phyloP scores from a whole-genome alignment of 2,888 invertebrate species.

The Formica aserva region DNA sequence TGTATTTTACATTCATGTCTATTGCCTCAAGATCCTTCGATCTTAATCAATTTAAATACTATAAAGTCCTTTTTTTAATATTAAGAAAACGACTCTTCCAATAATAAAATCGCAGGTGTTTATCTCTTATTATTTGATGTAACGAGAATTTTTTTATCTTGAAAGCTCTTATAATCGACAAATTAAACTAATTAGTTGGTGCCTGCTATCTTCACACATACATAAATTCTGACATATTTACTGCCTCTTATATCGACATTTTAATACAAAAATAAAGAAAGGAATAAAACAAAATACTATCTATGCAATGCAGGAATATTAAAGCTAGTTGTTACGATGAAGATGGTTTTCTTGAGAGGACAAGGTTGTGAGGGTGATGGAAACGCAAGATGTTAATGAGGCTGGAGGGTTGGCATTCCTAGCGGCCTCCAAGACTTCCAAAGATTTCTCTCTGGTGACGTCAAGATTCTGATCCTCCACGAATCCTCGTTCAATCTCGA shows the following conservation, averaged over 20 bases:
- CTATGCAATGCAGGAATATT: constrained; percentile 58
- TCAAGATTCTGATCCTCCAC: constrained; percentile 72
- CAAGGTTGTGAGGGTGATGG: constrained; percentile 78
- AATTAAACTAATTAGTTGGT: constrained; percentile 44
- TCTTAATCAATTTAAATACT: constrained; percentile 66
- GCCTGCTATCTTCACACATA: not conserved
- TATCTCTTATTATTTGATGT: constrained; percentile 55
- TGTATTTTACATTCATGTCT: constrained; percentile 33
- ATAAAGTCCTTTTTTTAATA: constrained; percentile 65
- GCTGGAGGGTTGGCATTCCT: constrained; percentile 85
- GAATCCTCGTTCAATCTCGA: constrained; percentile 80
- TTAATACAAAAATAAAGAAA: not conserved
- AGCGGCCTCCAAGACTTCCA: constrained; percentile 83
- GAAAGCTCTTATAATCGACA: not conserved
- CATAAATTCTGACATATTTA: not conserved
- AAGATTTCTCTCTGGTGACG: constrained; percentile 83
- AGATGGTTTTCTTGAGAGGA: constrained; percentile 78
- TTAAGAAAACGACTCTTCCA: constrained; percentile 63
- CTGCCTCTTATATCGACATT: not conserved
- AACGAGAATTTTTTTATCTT: not conserved
- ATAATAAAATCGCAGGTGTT: constrained; percentile 54
- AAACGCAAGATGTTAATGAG: constrained; percentile 86
- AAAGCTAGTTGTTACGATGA: constrained; percentile 71
- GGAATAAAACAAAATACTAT: not conserved
- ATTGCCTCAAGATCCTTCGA: constrained; percentile 3